These are phyloP conservation scores for Eciton burchellii DNA, from an alignment of 1,140 invertebrate species.

Conservation along the genomic window DNA sequence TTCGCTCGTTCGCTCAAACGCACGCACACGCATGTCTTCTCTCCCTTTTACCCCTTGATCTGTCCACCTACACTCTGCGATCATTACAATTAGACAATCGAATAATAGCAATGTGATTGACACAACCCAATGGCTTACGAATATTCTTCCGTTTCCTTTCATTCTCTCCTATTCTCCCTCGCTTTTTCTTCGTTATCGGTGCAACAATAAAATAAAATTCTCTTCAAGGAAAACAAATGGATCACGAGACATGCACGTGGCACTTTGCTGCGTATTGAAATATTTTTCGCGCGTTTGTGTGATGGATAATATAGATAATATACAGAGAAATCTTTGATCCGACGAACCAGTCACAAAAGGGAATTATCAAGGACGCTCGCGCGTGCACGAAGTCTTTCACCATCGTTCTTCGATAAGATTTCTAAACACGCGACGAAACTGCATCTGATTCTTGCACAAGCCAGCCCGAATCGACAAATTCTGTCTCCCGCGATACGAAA, in stretches of 20 bases:
- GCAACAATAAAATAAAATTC: constrained; percentile 72
- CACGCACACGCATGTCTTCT: constrained; percentile 13
- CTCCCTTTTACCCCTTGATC: constrained; percentile 32
- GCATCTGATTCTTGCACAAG: constrained; percentile 57
- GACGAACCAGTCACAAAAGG: constrained; percentile 79
- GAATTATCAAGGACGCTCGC: constrained; percentile 59
- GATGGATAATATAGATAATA: constrained; percentile 65
- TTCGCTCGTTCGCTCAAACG: constrained; percentile 40
- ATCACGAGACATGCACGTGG: constrained; percentile 32
- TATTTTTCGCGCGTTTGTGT: constrained; percentile 23
- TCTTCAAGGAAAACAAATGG: constrained; percentile 65
- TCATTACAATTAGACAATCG: constrained; percentile 67
- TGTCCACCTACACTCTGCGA: constrained; percentile 19
- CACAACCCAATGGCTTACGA: constrained; percentile 45
- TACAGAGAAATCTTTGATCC: constrained; percentile 77
- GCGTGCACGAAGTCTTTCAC: constrained; percentile 55
- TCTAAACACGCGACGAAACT: constrained; percentile 58
- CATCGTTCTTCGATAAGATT: constrained; percentile 62
- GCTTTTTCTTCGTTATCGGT: constrained; percentile 37
- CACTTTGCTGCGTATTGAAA: constrained; percentile 35
- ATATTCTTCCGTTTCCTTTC: constrained; percentile 43
- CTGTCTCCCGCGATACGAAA: constrained; percentile 10
- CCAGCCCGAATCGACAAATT: constrained; percentile 67
- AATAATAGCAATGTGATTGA: constrained; percentile 60
- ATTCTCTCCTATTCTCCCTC: constrained; percentile 32